A percentile compares a stretch with the other conserved stretches of the same genome.
phyloP scores from a whole-genome alignment of 2,113 vertebrate species.

The Rostratula benghalensis region DNA sequence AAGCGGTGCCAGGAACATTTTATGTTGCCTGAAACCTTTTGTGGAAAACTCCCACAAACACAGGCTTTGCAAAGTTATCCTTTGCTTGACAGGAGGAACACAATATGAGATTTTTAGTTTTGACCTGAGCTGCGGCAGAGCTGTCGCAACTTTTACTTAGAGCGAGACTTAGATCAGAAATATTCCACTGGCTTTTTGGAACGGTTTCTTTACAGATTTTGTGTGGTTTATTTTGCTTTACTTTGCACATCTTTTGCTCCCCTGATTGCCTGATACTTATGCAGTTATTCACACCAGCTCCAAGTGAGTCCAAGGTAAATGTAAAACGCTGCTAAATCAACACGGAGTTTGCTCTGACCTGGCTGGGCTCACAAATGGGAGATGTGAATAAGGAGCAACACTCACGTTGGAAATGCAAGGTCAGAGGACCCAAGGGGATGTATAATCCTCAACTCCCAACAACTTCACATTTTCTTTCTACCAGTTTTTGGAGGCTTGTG shows the following conservation, averaged over 20 bases:
- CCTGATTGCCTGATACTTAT: background rate
- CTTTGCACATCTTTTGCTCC: constrained; percentile 28
- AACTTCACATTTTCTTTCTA: background rate
- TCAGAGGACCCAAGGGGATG: background rate
- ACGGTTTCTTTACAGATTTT: background rate
- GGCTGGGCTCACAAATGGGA: background rate
- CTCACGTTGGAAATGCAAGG: background rate
- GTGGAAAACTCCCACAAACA: constrained; percentile 55
- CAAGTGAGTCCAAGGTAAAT: constrained; percentile 45
- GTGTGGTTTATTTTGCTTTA: background rate
- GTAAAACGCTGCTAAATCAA: constrained; percentile 39
- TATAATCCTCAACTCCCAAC: background rate
- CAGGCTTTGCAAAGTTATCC: background rate
- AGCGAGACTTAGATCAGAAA: background rate
- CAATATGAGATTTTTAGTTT: background rate
- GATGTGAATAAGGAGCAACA: background rate
- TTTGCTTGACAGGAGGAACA: background rate
- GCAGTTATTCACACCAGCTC: constrained; percentile 28
- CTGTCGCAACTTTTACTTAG: background rate
- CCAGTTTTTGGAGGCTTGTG: background rate
- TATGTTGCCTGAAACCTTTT: constrained; percentile 62
- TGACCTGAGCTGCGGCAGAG: background rate
- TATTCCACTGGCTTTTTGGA: background rate
- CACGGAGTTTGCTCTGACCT: background rate
- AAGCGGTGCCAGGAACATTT: constrained; percentile 70